A percentile compares a stretch with the other conserved stretches of the same genome.
phyloP scores from a whole-genome alignment of 2,113 vertebrate genomes.

The Aix galericulata region DNA sequence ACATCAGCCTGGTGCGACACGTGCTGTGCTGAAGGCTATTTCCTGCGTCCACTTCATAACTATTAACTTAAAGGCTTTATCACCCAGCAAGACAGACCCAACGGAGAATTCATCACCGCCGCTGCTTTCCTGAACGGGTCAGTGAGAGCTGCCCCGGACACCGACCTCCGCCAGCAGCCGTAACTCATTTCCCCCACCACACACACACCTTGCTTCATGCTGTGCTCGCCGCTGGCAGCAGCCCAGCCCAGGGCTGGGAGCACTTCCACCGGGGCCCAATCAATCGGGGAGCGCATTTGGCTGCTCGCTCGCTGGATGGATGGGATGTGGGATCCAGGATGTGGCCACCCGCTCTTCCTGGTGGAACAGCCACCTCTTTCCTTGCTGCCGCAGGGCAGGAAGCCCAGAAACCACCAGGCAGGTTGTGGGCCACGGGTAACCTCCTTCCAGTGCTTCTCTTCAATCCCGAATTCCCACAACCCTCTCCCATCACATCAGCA shows the following conservation, averaged over 20 bases:
- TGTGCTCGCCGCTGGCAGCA: accelerated
- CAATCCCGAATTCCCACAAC: not conserved
- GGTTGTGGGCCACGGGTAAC: not conserved
- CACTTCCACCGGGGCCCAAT: accelerated
- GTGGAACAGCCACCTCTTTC: accelerated
- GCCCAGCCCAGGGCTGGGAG: not conserved
- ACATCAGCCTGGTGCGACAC: not conserved
- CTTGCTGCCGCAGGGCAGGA: not conserved
- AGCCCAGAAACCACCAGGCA: not conserved
- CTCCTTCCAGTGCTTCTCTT: not conserved
- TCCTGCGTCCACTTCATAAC: not conserved
- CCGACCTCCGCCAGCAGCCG: accelerated
- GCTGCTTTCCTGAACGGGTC: not conserved
- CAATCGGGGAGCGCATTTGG: accelerated
- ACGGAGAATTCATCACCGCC: not conserved
- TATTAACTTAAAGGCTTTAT: not conserved
- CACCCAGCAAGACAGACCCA: not conserved
- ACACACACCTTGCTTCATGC: accelerated
- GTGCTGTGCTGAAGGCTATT: not conserved
- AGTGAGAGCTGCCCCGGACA: accelerated
- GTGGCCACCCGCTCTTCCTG: not conserved
- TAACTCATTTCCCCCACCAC: not conserved
- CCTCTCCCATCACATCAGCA: not conserved
- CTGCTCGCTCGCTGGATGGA: not conserved
- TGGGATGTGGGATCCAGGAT: accelerated